A percentile compares a stretch with the other conserved stretches of the same genome.
Evolutionary conservation across 2,113 vertebrate genomes (phyloP).

Genomic region (Dasyornis broadbenti): DNA sequence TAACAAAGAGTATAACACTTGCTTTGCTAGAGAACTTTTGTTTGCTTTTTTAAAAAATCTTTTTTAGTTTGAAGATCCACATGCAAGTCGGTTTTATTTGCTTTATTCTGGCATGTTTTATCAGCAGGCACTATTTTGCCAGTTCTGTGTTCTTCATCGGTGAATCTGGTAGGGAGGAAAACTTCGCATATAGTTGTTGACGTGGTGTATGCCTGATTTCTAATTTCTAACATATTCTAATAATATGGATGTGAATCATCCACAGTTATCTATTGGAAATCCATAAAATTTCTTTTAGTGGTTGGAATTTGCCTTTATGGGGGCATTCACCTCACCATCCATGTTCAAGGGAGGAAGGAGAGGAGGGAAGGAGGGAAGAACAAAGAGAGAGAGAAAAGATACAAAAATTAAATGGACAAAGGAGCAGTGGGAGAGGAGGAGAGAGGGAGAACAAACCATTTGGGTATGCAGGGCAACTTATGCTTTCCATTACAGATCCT

Average conservation of each 20-base stretch:
- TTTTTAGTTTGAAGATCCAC: background rate
- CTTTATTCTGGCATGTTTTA: background rate
- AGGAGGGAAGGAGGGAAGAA: accelerated
- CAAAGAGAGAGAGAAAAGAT: background rate
- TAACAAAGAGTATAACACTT: background rate
- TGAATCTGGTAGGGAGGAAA: background rate
- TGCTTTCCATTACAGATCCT: background rate
- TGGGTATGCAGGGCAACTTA: background rate
- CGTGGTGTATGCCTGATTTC: background rate
- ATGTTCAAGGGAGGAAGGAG: background rate
- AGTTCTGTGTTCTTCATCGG: background rate
- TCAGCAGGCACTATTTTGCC: background rate
- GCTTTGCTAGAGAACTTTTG: background rate
- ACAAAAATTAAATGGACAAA: background rate
- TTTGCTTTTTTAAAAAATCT: background rate
- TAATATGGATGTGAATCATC: background rate
- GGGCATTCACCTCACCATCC: background rate
- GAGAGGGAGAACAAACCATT: accelerated
- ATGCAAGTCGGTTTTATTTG: background rate
- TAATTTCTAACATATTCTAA: background rate
- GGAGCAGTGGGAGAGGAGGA: accelerated
- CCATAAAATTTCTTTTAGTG: background rate
- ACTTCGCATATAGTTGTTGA: background rate
- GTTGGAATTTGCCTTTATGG: background rate
- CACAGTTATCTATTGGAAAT: background rate